Evolutionary conservation across 2,797 vertebrate genomes (phyloP), one percentile per base, ranked within the genome.

Genomic region (Eupleurogrammus muticus): DNA sequence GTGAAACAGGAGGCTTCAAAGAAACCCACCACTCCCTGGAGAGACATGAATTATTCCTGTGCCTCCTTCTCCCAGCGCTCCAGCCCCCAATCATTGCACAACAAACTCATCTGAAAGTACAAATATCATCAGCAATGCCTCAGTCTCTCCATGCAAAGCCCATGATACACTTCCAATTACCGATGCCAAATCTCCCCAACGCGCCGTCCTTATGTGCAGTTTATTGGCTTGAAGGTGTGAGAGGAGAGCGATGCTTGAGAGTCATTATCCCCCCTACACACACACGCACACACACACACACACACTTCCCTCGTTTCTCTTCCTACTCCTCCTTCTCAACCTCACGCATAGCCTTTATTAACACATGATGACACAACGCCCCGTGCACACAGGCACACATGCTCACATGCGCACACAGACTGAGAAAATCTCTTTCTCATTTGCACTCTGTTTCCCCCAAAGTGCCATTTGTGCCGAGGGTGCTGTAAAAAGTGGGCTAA

Each of bases 121-220:
- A 90, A 90, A 82, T 70, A 85, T 81, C 86, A 72, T 77, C 82
- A 73, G 64, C 62, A 2, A 70, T 64, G 72, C 78, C 47, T 60
- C 70, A 56, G 78, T 77, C 72, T 75, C 81, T 73, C 66, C 7
- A 40, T 20, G 40, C 77, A 68, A 52, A 73, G 65, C 78, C 65
- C 65, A 58, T 70, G 77, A 86, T 81, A 81, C 80, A 86, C 87
- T 79, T 86, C 89, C 88, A 87, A 88, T 89, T 87, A 89, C 87
- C 3, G 50, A 77, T 71, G 77, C 77, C 86, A 79, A 82, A 80
- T 85, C 80, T 79, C 54, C 72, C 74, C 78, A 88, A 88, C 80
- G 84, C 76, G 79, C 65, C 35, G 61, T 89, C 76, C 84, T 88
- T 54, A 75, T 85, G 83, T 75, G 86, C 81, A 73, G 82, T 87